phyloP scores from a whole-genome alignment of 2,888 invertebrate species.

The Hedychridium roseum region DNA sequence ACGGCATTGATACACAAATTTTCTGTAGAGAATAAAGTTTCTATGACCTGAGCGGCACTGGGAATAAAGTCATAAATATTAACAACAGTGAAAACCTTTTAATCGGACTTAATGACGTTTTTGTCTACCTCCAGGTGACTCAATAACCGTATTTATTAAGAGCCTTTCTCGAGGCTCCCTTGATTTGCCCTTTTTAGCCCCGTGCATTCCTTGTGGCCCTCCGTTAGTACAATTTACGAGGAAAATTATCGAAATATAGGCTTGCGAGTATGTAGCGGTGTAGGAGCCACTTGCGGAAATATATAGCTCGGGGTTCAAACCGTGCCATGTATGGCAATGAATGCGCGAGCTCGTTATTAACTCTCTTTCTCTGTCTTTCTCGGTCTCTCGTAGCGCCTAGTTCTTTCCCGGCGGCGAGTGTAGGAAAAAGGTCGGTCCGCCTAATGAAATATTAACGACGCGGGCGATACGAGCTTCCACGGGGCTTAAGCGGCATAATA shows the following conservation, averaged over 20 bases:
- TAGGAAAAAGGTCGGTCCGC: constrained; percentile 23
- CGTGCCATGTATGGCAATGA: constrained; percentile 22
- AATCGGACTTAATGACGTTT: too few species aligned
- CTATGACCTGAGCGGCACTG: too few species aligned
- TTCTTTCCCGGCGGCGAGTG: neutral
- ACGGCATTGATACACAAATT: too few species aligned
- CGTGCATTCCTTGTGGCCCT: neutral
- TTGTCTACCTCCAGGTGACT: too few species aligned
- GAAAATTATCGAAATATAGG: constrained; percentile 37
- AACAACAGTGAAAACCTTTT: too few species aligned
- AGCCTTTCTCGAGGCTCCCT: too few species aligned
- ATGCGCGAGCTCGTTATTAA: constrained; percentile 30
- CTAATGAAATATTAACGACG: constrained; percentile 41
- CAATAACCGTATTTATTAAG: too few species aligned
- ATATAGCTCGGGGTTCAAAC: constrained; percentile 6
- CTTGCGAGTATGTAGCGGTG: constrained; percentile 9
- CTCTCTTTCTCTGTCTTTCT: too few species aligned
- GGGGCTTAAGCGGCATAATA: constrained; percentile 22
- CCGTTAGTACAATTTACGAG: constrained; percentile 24
- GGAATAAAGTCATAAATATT: too few species aligned
- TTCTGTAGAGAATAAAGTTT: too few species aligned
- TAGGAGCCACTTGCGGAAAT: constrained; percentile 23
- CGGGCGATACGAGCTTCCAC: constrained; percentile 22
- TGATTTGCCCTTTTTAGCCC: too few species aligned
- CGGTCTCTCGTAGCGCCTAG: too few species aligned